Evolutionary conservation across 2,888 invertebrate genomes (phyloP), one percentile per base, ranked within the genome.

Genomic region (Xestia rhomboidea): DNA sequence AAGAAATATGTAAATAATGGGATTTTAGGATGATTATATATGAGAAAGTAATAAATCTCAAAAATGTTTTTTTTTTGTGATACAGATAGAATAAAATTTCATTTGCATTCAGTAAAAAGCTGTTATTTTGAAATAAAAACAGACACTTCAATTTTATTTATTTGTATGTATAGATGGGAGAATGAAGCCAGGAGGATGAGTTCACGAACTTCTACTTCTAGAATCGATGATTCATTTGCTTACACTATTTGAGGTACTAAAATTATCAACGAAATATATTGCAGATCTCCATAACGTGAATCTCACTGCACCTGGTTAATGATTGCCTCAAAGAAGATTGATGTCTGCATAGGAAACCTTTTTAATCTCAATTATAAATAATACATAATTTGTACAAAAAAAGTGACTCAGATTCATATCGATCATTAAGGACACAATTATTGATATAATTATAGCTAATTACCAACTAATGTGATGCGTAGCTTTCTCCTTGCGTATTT

Each of bases 401-500:
- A 15, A 21, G 41, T 68, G 49, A 76, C 21, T 63, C 30, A 51
- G 34, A 21, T 51, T 24, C 7, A 54, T 68, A 41, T 18, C 41
- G 8, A 18, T 81, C 38, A 76, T 72, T 78, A 75, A 46, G 62
- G 15, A 44, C 54, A 62, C 76, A 70, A 86, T 79, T 70, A 79
- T 60, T 51, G 27, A 54, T 63, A 63, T 68, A 70, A 72, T 63
- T 72, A 74, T 78, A 73, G 68, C 30, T 73, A 76, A 77, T 83
- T 73, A 73, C 44, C 27, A 63, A 60, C 38, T 76, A 70, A 87
- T 76, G 72, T 67, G 30, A 76, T 81, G 46, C n/a, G 51, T 49
- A 75, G 51, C 80, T 85, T 79, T 87, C 86, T 77, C 81, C 73
- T 76, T 34, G 54, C 7, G 44, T 85, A 82, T 72, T 78, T 84